Base-by-base conservation (phyloP, 2,888 invertebrate species). In the Synanthedon vespiformis region DNA sequence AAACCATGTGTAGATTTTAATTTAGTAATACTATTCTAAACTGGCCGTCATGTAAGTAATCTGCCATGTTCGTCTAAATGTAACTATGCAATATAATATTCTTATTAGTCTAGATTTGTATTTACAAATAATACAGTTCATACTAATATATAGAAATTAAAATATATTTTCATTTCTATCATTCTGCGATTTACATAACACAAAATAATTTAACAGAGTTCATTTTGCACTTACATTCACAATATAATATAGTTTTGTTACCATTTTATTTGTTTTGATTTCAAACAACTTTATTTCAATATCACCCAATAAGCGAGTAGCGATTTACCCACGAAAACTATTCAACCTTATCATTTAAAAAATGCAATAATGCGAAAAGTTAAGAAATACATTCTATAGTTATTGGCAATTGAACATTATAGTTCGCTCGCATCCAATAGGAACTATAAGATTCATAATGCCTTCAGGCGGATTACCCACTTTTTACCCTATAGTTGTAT, bases 31-130 rank as follows among this genome's bases (percentile, higher is more conserved):
- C 89, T 90, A 90, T 87, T 80, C 89, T 89, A 90, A 91, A 92
- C 91, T 92, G 92, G 92, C 92, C 92, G 85, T 90, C 85, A 79
- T 88, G 89, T 89, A 90, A 90, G 89, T 89, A 22, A 89, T 89
- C 88, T 86, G 90, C 89, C 90, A 89, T 88, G 88, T 89, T 89
- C 74, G 79, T 77, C 82, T 87, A 85, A 80, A 81, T 83, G 88
- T 86, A 88, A 88, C 87, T 86, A 87, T 72, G 75, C 82, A 83
- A 86, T 86, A 86, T 89, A 89, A 89, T 89, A 89, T 89, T 80
- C 89, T 89, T 89, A 14, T 34, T 34, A n/a, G 88, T 80, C 82
- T 85, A 82, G 68, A 72, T 74, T 86, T 78, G 80, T 90, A 89
- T 89, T 82, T 89, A 89, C 89, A 89, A 89, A 89, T 89, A 89